A percentile compares a stretch with the other conserved stretches of the same genome.
phyloP scores from a whole-genome alignment of 2,888 invertebrate genomes.

The Platycnemis pennipes region DNA sequence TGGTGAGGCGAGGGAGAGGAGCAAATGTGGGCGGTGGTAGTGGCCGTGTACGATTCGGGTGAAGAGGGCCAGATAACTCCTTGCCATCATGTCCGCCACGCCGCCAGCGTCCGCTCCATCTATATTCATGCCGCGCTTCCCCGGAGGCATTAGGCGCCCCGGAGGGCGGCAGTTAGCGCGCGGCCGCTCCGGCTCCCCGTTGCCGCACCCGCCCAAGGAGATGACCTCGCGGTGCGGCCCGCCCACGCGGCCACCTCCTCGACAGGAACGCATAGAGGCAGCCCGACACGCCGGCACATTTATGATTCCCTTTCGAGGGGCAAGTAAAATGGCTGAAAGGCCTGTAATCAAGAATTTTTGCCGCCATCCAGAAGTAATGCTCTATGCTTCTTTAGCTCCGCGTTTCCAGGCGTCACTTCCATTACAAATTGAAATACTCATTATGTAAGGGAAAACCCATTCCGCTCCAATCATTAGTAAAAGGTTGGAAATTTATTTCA shows the following conservation, averaged over 20 bases:
- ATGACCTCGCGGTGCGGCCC: background rate
- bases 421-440: no score
- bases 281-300: background rate
- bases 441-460: no score
- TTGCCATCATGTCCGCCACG: background rate
- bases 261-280: background rate
- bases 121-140: conserved; percentile 9
- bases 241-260: background rate
- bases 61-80: background rate
- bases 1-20: background rate
- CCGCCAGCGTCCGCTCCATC: background rate
- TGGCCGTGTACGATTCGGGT: no score
- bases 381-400: no score
- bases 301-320: background rate
- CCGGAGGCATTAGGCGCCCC: conserved; percentile 16
- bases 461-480: no score
- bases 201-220: background rate
- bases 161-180: background rate
- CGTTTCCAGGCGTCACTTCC: no score
- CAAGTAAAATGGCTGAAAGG: background rate
- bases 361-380: background rate
- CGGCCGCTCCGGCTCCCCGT: background rate
- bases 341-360: background rate
- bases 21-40: background rate
- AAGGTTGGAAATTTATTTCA: no score